phyloP scores from a whole-genome alignment of 2,888 invertebrate genomes.

The Ormyrus rosae region DNA sequence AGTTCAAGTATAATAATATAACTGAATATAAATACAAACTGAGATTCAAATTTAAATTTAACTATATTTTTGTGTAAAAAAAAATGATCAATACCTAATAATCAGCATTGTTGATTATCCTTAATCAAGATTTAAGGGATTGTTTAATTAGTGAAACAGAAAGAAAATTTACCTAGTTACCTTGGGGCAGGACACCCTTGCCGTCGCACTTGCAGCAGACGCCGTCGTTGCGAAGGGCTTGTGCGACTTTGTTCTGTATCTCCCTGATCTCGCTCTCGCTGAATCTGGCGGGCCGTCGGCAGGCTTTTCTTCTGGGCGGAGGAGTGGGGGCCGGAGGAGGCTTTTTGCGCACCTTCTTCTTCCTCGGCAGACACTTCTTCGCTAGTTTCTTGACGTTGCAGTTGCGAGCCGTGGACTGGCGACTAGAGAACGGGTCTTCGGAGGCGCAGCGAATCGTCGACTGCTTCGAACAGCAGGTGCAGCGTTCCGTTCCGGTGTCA shows the following conservation, averaged over 20 bases:
- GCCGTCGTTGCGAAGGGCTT: slow-evolving; percentile 21
- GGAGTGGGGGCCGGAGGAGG: neutral
- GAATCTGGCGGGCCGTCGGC: neutral
- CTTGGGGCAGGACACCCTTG: no score
- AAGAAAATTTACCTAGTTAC: no score
- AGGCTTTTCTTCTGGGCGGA: neutral
- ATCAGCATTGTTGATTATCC: no score
- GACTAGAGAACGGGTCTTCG: neutral
- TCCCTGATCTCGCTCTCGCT: slow-evolving; percentile 32
- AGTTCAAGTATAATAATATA: no score
- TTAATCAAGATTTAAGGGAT: no score
- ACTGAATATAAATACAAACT: no score
- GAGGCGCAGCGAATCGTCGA: neutral
- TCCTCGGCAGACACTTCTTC: neutral
- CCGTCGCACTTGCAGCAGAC: slow-evolving; percentile 45
- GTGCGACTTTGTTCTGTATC: slow-evolving; percentile 24
- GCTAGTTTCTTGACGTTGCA: neutral
- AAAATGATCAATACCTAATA: no score
- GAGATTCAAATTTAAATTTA: no score
- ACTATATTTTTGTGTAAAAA: no score
- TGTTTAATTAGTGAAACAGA: no score
- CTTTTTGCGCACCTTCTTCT: neutral
- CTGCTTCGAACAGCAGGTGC: slow-evolving; percentile 31
- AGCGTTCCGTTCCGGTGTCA: slow-evolving; percentile 1
- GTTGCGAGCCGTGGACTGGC: neutral